Evolutionary conservation across 2,888 invertebrate genomes (phyloP), one percentile per base, ranked within the genome.

Genomic region (Drosophila kambysellisi): DNA sequence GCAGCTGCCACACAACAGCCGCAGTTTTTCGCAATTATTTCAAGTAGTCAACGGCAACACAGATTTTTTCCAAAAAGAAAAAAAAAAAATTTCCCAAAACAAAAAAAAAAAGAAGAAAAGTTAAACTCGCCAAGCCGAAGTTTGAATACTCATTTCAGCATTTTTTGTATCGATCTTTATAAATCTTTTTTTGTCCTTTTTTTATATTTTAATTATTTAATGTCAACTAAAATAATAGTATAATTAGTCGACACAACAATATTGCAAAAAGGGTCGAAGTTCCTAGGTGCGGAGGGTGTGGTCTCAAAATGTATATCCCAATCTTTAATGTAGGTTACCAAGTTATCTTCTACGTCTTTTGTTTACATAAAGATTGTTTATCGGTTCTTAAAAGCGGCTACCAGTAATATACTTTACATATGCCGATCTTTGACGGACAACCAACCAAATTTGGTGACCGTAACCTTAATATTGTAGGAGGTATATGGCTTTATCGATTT

Each of bases 11-110:
- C 51, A 51, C 48, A 37, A 29, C 48, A 52, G 57, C 43, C 33
- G 25, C 58, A 37, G 53, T 63, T 72, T 68, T 75, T 79, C 66
- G 81, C 81, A 83, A 85, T 81, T 83, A 85, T 82, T 81, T 83
- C 63, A 83, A 83, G 83, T 76, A 83, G 73, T 85, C 83, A 81
- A 63, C 71, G 56, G 78, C 82, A 76, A 60, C 64, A 57, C 35
- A 68, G 64, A 78, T 83, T 78, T 30, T 48, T 71, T 48, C 72
- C 75, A 67, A 58, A 30, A 53, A 35, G 7, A 54, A 52, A 68
- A 17, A 37, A 35, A 53, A 65, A 39, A 62, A 12, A 33, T 6
- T 48, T n/a, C 15, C 25, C 15, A 33, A 74, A 52, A 35, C n/a
- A 64, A 64, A 15, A 33, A 30, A 32, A 6, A 68, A 33, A 30